phyloP scores from a whole-genome alignment of 2,113 vertebrate genomes.

The Lipotes vexillifer region DNA sequence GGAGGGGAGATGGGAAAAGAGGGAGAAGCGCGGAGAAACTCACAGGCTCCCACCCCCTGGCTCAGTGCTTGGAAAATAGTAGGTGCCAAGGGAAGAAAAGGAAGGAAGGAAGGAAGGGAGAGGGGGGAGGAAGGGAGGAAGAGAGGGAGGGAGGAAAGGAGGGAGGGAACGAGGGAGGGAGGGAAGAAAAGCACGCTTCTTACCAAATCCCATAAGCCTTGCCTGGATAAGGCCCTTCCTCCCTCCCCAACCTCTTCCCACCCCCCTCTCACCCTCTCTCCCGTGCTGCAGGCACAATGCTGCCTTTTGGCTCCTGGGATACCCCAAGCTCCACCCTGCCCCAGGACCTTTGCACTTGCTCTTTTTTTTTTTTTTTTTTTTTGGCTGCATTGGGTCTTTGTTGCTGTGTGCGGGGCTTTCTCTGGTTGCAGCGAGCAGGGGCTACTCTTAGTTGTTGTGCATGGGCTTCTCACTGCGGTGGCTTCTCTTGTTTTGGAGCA shows the following conservation, averaged over 20 bases:
- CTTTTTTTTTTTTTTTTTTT: no score
- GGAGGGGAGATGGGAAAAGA: conserved; percentile 46
- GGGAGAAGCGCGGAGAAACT: conserved; percentile 42
- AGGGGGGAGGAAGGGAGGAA: background rate
- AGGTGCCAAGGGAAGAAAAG: conserved; percentile 48
- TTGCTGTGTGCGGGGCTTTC: no score
- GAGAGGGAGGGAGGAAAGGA: background rate
- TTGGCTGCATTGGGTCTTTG: no score
- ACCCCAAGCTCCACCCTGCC: background rate
- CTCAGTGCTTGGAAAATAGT: conserved; percentile 46
- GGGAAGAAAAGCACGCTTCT: background rate
- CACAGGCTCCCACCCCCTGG: background rate
- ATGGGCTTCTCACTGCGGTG: no score
- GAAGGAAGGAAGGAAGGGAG: background rate
- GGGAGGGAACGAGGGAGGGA: background rate
- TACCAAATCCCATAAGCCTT: background rate
- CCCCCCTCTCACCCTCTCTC: background rate
- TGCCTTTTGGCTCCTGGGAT: background rate
- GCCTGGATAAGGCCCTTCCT: background rate
- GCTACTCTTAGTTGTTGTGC: no score
- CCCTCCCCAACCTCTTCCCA: background rate
- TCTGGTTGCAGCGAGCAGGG: no score
- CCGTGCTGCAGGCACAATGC: background rate
- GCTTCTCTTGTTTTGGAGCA: no score
- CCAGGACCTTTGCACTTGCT: conserved; percentile 26